phyloP scores from a whole-genome alignment of 2,888 invertebrate genomes.

The Mactromeris polynyma region DNA sequence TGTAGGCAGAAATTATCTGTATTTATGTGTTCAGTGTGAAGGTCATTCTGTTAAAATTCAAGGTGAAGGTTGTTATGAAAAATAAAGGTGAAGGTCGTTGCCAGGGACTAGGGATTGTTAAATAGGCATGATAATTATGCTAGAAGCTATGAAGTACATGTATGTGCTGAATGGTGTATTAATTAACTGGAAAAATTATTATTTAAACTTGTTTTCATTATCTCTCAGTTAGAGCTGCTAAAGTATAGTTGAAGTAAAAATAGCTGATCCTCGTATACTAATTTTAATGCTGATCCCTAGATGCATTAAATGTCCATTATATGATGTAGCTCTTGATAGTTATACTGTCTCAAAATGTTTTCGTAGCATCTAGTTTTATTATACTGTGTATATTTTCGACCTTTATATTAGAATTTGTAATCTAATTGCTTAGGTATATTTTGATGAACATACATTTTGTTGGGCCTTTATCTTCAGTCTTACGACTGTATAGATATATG shows the following conservation, averaged over 20 bases:
- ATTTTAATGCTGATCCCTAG: too few species aligned
- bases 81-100: not conserved
- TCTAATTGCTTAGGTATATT: too few species aligned
- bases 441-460: too few species aligned
- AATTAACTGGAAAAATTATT: not conserved
- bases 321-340: too few species aligned
- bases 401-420: too few species aligned
- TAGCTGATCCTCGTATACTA: too few species aligned
- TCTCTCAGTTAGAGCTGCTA: not conserved
- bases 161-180: not conserved
- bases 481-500: too few species aligned
- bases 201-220: not conserved
- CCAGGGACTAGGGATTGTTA: not conserved
- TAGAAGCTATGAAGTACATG: not conserved
- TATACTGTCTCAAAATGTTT: too few species aligned
- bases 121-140: not conserved
- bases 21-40: not conserved
- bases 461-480: too few species aligned
- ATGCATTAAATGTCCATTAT: too few species aligned
- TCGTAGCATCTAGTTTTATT: too few species aligned
- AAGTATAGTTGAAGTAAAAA: not conserved
- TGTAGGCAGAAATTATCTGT: not conserved
- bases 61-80: not conserved
- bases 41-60: not conserved
- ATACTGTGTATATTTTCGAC: too few species aligned